These are phyloP conservation scores for Hoplias malabaricus DNA, from an alignment of 2,113 vertebrate genomes.

Conservation along the genomic window DNA sequence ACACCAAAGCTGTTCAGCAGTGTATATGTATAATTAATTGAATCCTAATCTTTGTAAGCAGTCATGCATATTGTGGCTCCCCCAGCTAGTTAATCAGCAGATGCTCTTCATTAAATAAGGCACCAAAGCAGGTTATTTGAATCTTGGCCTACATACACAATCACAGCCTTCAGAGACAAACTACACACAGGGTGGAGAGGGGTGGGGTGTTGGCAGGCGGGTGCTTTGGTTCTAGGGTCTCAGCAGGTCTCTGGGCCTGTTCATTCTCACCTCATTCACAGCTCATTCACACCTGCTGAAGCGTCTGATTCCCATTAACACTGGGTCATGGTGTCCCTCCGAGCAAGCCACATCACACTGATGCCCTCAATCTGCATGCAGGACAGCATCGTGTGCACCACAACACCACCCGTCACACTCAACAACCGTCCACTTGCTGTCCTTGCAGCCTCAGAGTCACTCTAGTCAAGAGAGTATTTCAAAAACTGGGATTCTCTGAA, in stretches of 20 bases:
- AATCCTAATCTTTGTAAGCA: background rate
- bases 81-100: background rate
- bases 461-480: background rate
- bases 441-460: background rate
- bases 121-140: slow-evolving; percentile 6
- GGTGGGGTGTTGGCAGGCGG: background rate
- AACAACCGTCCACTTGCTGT: background rate
- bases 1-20: background rate
- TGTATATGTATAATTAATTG: background rate
- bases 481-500: background rate
- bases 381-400: slow-evolving; percentile 45
- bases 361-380: slow-evolving; percentile 68
- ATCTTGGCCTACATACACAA: slow-evolving; percentile 8
- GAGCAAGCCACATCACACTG: slow-evolving; percentile 33
- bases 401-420: slow-evolving; percentile 5
- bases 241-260: slow-evolving; percentile 67
- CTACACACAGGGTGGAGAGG: background rate
- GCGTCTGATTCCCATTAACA: slow-evolving; percentile 72
- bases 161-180: background rate
- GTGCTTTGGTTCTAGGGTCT: slow-evolving; percentile 55
- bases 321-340: slow-evolving; percentile 64
- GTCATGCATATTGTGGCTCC: background rate
- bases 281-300: slow-evolving; percentile 65
- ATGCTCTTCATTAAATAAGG: slow-evolving; percentile 16
- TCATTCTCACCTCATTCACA: slow-evolving; percentile 78